Conservation (phyloP, 2,797 vertebrate species). For the Pseudochromis fuscus region DNA sequence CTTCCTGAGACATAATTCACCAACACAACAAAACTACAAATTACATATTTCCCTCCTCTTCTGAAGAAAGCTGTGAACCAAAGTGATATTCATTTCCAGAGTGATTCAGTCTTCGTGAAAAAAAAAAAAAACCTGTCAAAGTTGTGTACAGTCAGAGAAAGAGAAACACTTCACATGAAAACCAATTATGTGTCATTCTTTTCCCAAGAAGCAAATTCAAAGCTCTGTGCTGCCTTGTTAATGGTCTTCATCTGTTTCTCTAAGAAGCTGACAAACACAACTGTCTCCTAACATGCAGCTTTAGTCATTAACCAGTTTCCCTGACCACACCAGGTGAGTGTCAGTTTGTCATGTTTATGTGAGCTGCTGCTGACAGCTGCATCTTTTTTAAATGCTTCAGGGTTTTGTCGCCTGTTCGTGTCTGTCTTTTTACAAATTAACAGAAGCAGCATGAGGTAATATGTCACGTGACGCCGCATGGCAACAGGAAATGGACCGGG, state of each 20-base stretch:
- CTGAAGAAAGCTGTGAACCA: no score
- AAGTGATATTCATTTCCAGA: background rate
- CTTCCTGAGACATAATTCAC: no score
- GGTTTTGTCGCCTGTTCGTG: constrained; percentile 2
- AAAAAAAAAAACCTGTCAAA: background rate
- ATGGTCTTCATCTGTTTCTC: no score
- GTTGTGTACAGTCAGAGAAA: background rate
- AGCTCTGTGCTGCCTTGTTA: background rate
- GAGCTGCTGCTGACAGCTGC: background rate
- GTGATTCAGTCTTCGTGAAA: background rate
- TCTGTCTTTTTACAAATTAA: constrained; percentile 18
- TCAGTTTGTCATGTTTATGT: background rate
- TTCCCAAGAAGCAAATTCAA: constrained; percentile 2
- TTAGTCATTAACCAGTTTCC: constrained; percentile 7
- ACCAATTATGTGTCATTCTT: background rate
- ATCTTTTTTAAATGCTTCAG: background rate
- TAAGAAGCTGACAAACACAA: no score
- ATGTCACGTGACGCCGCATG: no score
- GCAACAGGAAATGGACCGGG: no score
- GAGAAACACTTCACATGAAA: background rate
- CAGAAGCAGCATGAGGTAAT: constrained; percentile 5
- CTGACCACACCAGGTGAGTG: constrained; percentile 2
- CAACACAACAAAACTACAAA: no score
- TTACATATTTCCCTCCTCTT: no score
- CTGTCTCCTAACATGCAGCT: background rate